phyloP scores from a whole-genome alignment of 2,113 vertebrate species.

The Miniopterus natalensis region DNA sequence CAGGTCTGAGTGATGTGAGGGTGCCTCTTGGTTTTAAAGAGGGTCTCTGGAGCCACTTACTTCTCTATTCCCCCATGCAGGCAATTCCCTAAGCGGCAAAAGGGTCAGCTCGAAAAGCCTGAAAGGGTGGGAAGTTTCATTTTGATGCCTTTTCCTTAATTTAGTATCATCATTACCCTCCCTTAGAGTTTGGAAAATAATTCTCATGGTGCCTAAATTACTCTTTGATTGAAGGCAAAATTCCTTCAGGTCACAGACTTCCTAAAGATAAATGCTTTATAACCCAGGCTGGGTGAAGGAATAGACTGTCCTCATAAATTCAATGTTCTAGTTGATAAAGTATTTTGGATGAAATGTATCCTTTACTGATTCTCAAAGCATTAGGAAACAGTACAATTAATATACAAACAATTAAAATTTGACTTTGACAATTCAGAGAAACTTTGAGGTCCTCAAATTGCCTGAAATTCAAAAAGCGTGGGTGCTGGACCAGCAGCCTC shows the following conservation, averaged over 20 bases:
- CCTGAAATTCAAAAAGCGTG: background rate
- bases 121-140: background rate
- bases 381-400: background rate
- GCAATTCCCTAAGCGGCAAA: background rate
- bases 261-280: background rate
- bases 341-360: background rate
- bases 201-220: background rate
- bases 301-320: background rate
- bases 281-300: background rate
- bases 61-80: background rate
- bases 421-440: background rate
- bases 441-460: background rate
- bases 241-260: background rate
- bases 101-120: background rate
- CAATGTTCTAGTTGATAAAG: background rate
- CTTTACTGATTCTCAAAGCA: background rate
- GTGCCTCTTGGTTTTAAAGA: constrained; percentile 32
- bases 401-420: background rate
- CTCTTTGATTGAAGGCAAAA: background rate
- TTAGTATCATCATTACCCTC: background rate
- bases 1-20: background rate
- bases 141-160: background rate
- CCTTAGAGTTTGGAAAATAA: constrained; percentile 7
- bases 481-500: too few species aligned
- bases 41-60: constrained; percentile 28